phyloP scores from a whole-genome alignment of 2,888 invertebrate species.

The Lordiphosa andalusiaca region DNA sequence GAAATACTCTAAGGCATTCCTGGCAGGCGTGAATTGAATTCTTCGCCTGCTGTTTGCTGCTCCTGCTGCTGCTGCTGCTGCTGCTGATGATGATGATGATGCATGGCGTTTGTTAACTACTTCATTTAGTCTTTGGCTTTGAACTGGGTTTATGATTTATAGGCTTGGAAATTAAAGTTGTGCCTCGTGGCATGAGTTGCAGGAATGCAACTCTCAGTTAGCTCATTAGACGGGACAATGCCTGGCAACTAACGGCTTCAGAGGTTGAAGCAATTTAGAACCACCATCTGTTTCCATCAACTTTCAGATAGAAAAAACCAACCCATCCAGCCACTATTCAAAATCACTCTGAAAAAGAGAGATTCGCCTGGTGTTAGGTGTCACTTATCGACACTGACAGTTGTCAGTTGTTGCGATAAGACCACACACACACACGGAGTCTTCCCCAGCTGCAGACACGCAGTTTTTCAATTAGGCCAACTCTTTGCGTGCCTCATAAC shows the following conservation, averaged over 20 bases:
- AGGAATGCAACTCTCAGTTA: conserved; percentile 49
- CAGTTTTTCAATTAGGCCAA: conserved; percentile 23
- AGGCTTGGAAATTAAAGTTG: conserved; percentile 45
- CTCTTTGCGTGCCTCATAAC: conserved; percentile 10
- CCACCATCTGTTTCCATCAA: neutral
- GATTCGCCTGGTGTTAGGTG: conserved; percentile 57
- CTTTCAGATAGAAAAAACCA: neutral
- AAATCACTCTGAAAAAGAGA: conserved; percentile 1
- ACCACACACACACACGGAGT: conserved; percentile 41
- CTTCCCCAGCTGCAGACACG: conserved; percentile 8
- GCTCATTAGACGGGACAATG: conserved; percentile 64
- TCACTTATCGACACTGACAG: conserved; percentile 59
- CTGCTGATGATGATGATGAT: conserved; percentile 20
- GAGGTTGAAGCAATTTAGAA: neutral
- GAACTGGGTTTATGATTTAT: conserved; percentile 54
- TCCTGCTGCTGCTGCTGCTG: neutral
- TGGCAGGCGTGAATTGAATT: conserved; percentile 71
- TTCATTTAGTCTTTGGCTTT: conserved; percentile 20
- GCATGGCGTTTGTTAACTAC: conserved; percentile 31
- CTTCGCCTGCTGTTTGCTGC: conserved; percentile 25
- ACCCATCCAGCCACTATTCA: conserved; percentile 17
- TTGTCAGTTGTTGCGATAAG: conserved; percentile 61
- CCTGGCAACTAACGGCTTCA: conserved; percentile 12
- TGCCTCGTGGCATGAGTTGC: conserved; percentile 57
- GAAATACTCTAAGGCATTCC: conserved; percentile 48